Base-by-base conservation (phyloP, 2,113 vertebrate species). In the Rhizomys pruinosus region DNA sequence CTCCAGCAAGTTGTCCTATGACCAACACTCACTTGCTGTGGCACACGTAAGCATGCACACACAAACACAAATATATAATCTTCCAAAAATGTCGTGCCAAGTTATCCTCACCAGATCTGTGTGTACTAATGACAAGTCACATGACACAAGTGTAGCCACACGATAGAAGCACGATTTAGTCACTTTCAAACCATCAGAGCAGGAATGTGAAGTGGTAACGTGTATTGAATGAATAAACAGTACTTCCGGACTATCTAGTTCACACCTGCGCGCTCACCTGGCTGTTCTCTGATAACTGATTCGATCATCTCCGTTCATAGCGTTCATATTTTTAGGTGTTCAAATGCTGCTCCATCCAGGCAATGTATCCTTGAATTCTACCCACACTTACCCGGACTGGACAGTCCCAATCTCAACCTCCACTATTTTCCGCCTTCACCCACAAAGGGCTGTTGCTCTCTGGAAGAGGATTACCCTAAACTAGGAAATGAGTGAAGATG, bases 151-250 rank as follows among this genome's bases (percentile, higher is more conserved):
- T 39, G 32, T 68, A 42, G 12, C 29, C 13, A 42, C 0, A 4
- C 22, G 57, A 5, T 29, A 39, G 55, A 96, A 84, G 80, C 20
- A 8, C 34, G 34, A 37, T 81, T 55, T 64, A 15, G 44, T 80
- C 32, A 34, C 16, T 85, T 88, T 79, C 61, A 57, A 25, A 76
- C 89, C 2, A 57, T 80, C 55, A 34, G 59, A 90, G 52, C 11
- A 81, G 37, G 15, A 52, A 39, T 64, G 88, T 15, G 22, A 0
- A 92, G 66, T 27, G 42, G 25, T 59, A 55, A 82, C 64, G 1
- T 71, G 47, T 81, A 34, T 27, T 89, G 82, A 78, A 73, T 25
- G 32, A 89, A 82, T 39, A 79, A 90, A 79, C 42, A 87, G 52
- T 61, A 22, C 59, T 61, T 22, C 11, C 59, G 8, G 59, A 61